phyloP scores from a whole-genome alignment of 2,113 vertebrate genomes.

The Dipodomys ordii region DNA sequence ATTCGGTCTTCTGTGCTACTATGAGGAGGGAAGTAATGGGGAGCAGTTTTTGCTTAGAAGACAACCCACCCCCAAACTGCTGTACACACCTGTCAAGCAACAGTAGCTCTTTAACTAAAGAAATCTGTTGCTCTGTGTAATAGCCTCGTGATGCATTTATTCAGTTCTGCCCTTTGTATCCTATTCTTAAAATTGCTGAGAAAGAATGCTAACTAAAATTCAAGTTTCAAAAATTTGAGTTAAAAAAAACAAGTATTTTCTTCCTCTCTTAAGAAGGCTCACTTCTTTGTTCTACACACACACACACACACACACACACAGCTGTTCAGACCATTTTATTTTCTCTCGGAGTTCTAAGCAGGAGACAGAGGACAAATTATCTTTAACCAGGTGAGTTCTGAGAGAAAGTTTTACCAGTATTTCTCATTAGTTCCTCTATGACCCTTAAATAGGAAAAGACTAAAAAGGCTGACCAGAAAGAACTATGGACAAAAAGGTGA shows the following conservation, averaged over 20 bases:
- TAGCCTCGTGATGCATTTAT: conserved; percentile 10
- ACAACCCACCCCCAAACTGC: conserved; percentile 55
- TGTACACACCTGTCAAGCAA: conserved; percentile 56
- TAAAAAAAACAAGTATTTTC: not conserved
- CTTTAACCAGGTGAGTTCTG: not conserved
- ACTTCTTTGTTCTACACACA: conserved; percentile 43
- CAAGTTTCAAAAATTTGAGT: conserved; percentile 20
- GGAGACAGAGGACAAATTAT: not conserved
- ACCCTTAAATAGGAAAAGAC: conserved; percentile 15
- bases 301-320: not conserved
- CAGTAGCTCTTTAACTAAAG: conserved; percentile 68
- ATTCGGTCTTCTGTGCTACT: not conserved
- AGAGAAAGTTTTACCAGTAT: not conserved
- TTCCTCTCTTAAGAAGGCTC: conserved; percentile 31
- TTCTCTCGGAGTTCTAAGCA: not conserved
- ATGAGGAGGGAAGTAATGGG: not conserved
- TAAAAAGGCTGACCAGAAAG: not conserved
- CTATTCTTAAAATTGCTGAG: conserved; percentile 26
- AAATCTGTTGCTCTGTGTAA: conserved; percentile 36
- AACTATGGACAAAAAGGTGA: not conserved
- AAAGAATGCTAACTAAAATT: conserved; percentile 48
- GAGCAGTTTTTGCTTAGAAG: conserved; percentile 35
- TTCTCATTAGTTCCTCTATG: not conserved
- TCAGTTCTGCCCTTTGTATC: conserved; percentile 47
- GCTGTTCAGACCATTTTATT: conserved; percentile 6